Conservation (phyloP, 2,888 invertebrate genomes). For the Tiphia femorata region DNA sequence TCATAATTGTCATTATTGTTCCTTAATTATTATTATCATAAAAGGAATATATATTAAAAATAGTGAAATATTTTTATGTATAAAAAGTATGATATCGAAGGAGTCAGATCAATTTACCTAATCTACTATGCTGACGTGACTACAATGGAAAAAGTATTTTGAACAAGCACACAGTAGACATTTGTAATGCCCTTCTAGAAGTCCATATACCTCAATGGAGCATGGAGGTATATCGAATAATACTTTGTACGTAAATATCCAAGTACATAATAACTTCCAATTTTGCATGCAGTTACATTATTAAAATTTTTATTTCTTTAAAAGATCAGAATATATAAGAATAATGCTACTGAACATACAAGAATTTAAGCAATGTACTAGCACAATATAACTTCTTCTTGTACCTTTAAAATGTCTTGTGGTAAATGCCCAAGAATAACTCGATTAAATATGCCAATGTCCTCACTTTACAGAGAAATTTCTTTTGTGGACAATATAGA, state of each 20-base stretch:
- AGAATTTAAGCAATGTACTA: constrained; percentile 21
- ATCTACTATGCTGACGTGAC: constrained; percentile 31
- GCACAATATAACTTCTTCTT: constrained; percentile 22
- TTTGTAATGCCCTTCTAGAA: not conserved
- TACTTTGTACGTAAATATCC: not conserved
- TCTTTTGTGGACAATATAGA: too few relatives aligned
- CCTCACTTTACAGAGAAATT: too few relatives aligned
- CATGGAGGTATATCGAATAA: not conserved
- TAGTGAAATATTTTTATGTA: not conserved
- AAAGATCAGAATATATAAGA: constrained; percentile 15
- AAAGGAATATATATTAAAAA: constrained; percentile 21
- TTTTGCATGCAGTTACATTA: constrained; percentile 35
- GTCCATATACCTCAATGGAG: too few relatives aligned
- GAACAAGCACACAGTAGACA: constrained; percentile 28
- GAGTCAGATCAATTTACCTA: constrained; percentile 28
- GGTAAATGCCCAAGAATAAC: constrained; percentile 27
- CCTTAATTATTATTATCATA: constrained; percentile 34
- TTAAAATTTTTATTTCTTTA: constrained; percentile 4
- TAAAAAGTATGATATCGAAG: constrained; percentile 9
- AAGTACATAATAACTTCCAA: too few relatives aligned
- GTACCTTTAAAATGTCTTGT: constrained; percentile 18
- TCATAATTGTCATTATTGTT: constrained; percentile 44
- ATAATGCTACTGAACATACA: constrained; percentile 20
- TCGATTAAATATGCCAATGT: not conserved
- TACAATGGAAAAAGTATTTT: constrained; percentile 26